Percentiles rank a stretch among this genome's conserved stretches.
Conservation (phyloP, 2,888 invertebrate genomes). For the Oscheius sp. region DNA sequence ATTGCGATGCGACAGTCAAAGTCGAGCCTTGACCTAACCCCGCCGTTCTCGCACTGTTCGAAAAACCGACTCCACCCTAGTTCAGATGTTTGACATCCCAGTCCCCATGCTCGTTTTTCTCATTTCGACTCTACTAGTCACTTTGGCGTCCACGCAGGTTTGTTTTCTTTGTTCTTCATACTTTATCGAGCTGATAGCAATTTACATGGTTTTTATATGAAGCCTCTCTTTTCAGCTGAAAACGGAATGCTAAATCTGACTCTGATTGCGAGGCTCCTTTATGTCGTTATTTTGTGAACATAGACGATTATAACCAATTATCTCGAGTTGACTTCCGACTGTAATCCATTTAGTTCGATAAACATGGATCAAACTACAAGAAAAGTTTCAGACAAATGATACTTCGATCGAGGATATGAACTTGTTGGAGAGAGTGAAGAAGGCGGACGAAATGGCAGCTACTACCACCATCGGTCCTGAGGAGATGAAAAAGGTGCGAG, state of each 20-base stretch:
- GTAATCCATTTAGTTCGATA: too few species aligned
- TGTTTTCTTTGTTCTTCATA: too few species aligned
- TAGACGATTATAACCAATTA: background rate
- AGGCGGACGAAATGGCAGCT: conserved; percentile 5
- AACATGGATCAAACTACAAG: background rate
- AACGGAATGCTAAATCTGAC: too few species aligned
- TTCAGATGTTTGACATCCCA: too few species aligned
- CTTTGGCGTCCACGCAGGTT: too few species aligned
- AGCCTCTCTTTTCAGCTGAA: too few species aligned
- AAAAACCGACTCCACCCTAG: background rate
- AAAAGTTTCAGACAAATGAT: conserved; percentile 13
- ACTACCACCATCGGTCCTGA: background rate
- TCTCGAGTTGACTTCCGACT: background rate
- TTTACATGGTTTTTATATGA: too few species aligned
- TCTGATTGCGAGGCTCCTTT: too few species aligned
- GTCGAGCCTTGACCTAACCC: conserved; percentile 28
- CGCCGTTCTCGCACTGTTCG: background rate
- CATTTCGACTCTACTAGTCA: too few species aligned
- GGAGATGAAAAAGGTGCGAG: conserved; percentile 6
- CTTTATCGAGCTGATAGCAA: too few species aligned
- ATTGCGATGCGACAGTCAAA: conserved; percentile 1
- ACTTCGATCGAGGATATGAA: conserved; percentile 14
- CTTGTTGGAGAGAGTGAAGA: conserved; percentile 1
- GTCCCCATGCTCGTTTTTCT: too few species aligned
- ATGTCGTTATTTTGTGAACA: background rate